A percentile compares a stretch with the other conserved stretches of the same genome.
phyloP scores from a whole-genome alignment of 2,113 vertebrate genomes.

The Microtus montanus region DNA sequence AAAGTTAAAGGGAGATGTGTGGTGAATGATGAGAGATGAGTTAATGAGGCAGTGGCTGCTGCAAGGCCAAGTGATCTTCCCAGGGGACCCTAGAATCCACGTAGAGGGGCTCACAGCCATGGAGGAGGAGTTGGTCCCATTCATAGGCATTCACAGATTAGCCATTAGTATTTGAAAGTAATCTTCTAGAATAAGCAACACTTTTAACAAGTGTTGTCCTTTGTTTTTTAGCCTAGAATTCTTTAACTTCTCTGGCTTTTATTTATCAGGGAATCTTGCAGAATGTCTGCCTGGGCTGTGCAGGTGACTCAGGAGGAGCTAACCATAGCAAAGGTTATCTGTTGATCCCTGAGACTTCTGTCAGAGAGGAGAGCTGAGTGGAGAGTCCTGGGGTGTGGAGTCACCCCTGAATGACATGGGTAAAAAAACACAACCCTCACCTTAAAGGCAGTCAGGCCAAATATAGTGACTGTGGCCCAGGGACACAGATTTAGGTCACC shows the following conservation, averaged over 20 bases:
- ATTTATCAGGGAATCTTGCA: neutral
- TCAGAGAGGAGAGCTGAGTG: neutral
- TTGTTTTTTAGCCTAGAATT: neutral
- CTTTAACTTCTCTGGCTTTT: neutral
- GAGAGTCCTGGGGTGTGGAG: neutral
- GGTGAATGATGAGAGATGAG: neutral
- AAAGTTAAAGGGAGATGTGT: neutral
- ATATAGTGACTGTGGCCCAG: neutral
- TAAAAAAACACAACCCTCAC: neutral
- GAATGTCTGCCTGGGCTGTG: neutral
- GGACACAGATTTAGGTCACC: neutral
- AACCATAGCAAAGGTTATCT: neutral
- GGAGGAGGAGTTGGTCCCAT: neutral
- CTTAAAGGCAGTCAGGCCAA: neutral
- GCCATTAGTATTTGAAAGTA: neutral
- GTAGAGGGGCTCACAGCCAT: neutral
- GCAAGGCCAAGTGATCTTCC: neutral
- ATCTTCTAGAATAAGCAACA: neutral
- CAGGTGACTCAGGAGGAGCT: accelerated
- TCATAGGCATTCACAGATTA: neutral
- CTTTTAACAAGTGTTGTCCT: neutral
- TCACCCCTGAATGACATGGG: neutral
- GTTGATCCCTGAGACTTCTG: neutral
- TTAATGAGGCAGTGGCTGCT: neutral
- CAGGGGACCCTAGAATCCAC: neutral